Evolutionary conservation across 2,797 vertebrate species (phyloP), one percentile per base, ranked within the genome.

Genomic region (Helostoma temminkii): DNA sequence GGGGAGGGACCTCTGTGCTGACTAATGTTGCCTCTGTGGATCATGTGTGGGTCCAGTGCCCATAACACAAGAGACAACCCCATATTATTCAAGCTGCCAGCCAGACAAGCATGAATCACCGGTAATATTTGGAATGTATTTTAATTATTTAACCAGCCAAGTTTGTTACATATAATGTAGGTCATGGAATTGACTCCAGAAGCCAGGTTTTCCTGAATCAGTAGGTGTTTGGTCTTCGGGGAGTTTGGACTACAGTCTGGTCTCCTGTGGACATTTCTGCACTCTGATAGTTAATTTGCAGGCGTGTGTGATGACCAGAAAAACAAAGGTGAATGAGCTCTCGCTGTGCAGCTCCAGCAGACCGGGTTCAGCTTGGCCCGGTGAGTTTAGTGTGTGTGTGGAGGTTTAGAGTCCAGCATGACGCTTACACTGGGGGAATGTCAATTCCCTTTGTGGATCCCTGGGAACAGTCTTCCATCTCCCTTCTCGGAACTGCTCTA

Each of bases 401-500:
- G 76, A 88, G 79, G 74, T 78, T 91, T 88, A 84, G 74, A 71
- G 75, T 91, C 76, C 85, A 50, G 80, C 82, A 78, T 87, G 84
- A 85, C 57, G 76, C 87, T 86, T 81, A 75, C 88, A 90, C 89
- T 63, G 66, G 82, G 91, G 88, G 91, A 92, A 91, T 88, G 87
- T 92, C 88, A 89, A 87, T 90, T 92, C 89, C 86, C 88, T 88
- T 92, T 91, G 89, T 91, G 89, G 89, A 77, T 91, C 89, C 87
- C 90, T 90, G 90, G 90, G 90, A 93, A 92, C 86, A 68, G 71
- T 89, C 88, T 84, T 87, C 89, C 85, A 86, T 85, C 85, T 85
- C 81, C 84, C 89, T 90, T 89, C 87, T 92, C 81, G 82, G 88
- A 91, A 90, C 84, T 81, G 84, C 84, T 93, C 82, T 91, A 93